Conservation (phyloP, 2,113 vertebrate species). For the Sinosuthora webbiana region DNA sequence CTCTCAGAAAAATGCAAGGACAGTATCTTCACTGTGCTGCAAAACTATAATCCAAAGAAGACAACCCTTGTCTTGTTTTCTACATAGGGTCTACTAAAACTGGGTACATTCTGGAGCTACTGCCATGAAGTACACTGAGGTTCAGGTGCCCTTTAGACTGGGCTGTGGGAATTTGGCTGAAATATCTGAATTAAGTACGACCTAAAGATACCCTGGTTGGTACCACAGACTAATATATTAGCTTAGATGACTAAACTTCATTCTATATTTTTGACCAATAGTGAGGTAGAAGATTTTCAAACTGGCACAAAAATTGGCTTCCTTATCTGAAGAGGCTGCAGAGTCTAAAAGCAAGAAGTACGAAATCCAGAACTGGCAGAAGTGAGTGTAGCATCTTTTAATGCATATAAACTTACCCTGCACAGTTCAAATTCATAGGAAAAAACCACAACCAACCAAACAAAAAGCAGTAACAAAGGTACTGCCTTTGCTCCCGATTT, state of each 20-base stretch:
- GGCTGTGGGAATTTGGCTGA: neutral
- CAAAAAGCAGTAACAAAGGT: neutral
- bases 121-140: neutral
- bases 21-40: neutral
- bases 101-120: neutral
- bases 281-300: neutral
- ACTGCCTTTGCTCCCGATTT: neutral
- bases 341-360: neutral
- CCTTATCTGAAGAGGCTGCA: neutral
- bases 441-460: fast-evolving
- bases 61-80: neutral
- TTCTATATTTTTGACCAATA: neutral
- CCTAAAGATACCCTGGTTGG: neutral
- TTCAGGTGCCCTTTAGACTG: neutral
- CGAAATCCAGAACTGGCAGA: neutral
- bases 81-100: neutral
- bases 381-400: neutral
- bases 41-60: neutral
- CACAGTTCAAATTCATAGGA: neutral
- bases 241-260: neutral
- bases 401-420: neutral
- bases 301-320: neutral
- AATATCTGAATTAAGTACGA: neutral
- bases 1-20: neutral
- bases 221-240: neutral